phyloP scores from a whole-genome alignment of 2,888 invertebrate genomes.

The Habrosyne pyritoides region DNA sequence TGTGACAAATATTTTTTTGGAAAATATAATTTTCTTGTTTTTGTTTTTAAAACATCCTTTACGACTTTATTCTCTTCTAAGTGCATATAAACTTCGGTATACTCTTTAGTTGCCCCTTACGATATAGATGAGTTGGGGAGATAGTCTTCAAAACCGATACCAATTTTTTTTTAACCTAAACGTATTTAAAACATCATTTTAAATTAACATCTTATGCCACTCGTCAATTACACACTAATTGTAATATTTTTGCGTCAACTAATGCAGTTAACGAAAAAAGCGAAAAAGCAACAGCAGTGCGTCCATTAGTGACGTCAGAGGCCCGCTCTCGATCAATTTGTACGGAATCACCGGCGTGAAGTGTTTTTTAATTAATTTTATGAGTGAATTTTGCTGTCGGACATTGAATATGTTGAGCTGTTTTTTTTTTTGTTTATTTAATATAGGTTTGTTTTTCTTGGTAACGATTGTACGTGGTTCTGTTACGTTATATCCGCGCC shows the following conservation, averaged over 20 bases:
- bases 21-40: no score
- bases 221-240: not conserved
- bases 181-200: not conserved
- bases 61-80: no score
- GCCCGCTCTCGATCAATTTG: constrained; percentile 79
- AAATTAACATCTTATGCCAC: not conserved
- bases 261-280: constrained; percentile 53
- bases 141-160: not conserved
- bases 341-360: constrained; percentile 76
- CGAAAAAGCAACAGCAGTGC: constrained; percentile 55
- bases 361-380: constrained; percentile 83
- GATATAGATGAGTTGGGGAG: not conserved
- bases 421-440: not conserved
- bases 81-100: no score
- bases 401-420: constrained; percentile 44
- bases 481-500: no score
- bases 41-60: no score
- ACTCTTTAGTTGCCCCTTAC: no score
- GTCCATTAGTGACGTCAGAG: constrained; percentile 77
- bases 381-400: constrained; percentile 68
- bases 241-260: constrained; percentile 28
- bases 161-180: no score
- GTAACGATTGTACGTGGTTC: no score
- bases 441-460: no score
- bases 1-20: no score